Evolutionary conservation across 2,888 invertebrate species (phyloP).

Genomic region (Andrena trimmerana): DNA sequence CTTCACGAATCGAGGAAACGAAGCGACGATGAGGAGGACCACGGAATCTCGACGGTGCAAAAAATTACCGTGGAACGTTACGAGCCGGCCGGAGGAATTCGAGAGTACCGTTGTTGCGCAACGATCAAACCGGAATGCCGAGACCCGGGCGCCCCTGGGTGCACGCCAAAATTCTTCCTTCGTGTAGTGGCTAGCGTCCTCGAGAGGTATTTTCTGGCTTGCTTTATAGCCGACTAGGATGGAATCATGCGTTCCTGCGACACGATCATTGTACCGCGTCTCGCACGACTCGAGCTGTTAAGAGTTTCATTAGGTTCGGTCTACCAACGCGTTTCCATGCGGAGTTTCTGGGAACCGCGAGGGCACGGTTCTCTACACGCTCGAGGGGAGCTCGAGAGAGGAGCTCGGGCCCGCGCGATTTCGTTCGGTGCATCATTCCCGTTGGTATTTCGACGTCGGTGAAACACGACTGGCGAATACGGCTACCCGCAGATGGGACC

Average conservation of each 20-base stretch:
- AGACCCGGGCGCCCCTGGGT: slow-evolving; percentile 37
- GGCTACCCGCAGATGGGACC: slow-evolving; percentile 40
- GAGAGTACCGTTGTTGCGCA: slow-evolving; percentile 70
- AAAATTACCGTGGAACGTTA: slow-evolving; percentile 36
- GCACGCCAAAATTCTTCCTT: slow-evolving; percentile 59
- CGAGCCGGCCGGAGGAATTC: slow-evolving; percentile 41
- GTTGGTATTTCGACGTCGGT: slow-evolving; percentile 30
- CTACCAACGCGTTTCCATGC: background rate
- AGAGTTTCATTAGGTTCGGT: background rate
- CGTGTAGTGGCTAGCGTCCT: slow-evolving; percentile 19
- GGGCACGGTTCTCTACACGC: background rate
- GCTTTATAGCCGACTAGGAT: too few relatives aligned
- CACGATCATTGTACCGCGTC: too few relatives aligned
- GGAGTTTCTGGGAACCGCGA: background rate
- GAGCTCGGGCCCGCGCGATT: background rate
- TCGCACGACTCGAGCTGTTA: too few relatives aligned
- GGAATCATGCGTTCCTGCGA: too few relatives aligned
- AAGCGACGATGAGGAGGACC: background rate
- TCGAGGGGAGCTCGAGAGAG: slow-evolving; percentile 2
- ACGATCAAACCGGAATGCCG: slow-evolving; percentile 76
- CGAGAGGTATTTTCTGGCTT: background rate
- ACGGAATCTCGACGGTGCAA: background rate
- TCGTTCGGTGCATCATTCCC: slow-evolving; percentile 7
- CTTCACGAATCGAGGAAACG: slow-evolving; percentile 37
- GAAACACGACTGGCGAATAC: slow-evolving; percentile 15